Conservation (phyloP, 2,888 invertebrate genomes). For the Halictus quadricinctus region DNA sequence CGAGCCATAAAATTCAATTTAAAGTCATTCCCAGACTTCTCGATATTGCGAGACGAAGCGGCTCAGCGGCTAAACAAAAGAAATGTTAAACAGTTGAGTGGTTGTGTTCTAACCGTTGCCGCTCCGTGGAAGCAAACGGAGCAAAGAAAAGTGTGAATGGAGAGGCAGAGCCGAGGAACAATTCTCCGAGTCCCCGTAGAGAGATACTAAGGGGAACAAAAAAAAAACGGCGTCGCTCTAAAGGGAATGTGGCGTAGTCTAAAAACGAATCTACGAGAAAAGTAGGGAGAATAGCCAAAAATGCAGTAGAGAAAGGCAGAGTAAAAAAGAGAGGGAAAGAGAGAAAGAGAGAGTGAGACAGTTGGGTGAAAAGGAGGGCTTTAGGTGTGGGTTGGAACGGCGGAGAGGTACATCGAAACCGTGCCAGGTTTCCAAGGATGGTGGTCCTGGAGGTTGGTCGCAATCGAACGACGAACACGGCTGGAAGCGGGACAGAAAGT, state of each 20-base stretch:
- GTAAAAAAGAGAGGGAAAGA: neutral
- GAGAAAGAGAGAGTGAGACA: neutral
- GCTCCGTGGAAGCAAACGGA: neutral
- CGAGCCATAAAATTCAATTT: neutral
- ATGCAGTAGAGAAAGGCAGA: neutral
- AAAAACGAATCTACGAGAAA: neutral
- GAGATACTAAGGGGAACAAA: neutral
- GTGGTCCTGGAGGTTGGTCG: conserved; percentile 22
- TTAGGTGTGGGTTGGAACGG: neutral
- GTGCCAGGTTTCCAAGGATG: conserved; percentile 47
- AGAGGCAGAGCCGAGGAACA: neutral
- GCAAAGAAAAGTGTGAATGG: conserved; percentile 10
- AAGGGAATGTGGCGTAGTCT: neutral
- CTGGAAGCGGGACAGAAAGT: conserved; percentile 57
- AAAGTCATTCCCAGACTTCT: no score
- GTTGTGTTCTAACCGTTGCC: neutral
- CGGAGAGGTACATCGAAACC: conserved; percentile 37
- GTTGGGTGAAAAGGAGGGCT: conserved; percentile 1
- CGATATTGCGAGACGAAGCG: neutral
- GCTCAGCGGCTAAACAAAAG: neutral
- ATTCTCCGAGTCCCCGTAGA: neutral
- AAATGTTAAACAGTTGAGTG: neutral
- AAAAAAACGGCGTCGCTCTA: conserved; percentile 12
- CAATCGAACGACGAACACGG: conserved; percentile 37
- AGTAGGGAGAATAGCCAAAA: conserved; percentile 31